Base-by-base conservation (phyloP, 1,140 invertebrate genomes). In the Zelostemma sp. region DNA sequence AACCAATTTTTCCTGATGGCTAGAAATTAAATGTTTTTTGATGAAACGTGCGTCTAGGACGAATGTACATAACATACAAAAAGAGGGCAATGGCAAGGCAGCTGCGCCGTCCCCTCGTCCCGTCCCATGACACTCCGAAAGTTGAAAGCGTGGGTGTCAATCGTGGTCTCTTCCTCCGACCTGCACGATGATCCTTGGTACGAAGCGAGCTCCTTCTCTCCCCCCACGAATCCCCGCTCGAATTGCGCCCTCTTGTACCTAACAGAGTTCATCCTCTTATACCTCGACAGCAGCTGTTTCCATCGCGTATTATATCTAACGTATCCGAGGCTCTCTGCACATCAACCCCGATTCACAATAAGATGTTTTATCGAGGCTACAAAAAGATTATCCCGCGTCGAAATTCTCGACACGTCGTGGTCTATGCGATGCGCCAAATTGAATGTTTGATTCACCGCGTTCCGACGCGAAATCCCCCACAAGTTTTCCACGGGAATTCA, bases 101-200 rank as follows among this genome's bases (percentile, higher is more conserved):
- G 49, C 49, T 51, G 49, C 16, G 11, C 6, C 14, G 41, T 4
- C 2, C 41, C 17, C 14, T 43, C 41, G 41, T 1, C 28, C 28
- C 11, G 28, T 43, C 41, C 41, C 41, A 18, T 49, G 14, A 35
- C 28, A 51, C 9, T 47, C 15, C 6, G 40, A 58, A 61, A 64
- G 28, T 57, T 56, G 15, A 70, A 61, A 68, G 71, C 71, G 73
- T 75, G 60, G 73, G 73, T 68, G 73, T 38, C 38, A 12, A 16
- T 51, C 35, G 11, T 33, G n/a, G 28, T 16, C n/a, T 35, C 28
- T 53, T 21, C 41, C 48, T 46, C 31, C 47, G 38, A 43, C 35
- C 47, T 56, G 31, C 28, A 51, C 12, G 31, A 38, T 35, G 16
- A 19, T 33, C 12, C 47, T 16, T 17, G 45, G 17, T 21, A 19